Evolutionary conservation across 2,797 vertebrate species (phyloP), one percentile per base, ranked within the genome.

Genomic region (Staurois parvus): DNA sequence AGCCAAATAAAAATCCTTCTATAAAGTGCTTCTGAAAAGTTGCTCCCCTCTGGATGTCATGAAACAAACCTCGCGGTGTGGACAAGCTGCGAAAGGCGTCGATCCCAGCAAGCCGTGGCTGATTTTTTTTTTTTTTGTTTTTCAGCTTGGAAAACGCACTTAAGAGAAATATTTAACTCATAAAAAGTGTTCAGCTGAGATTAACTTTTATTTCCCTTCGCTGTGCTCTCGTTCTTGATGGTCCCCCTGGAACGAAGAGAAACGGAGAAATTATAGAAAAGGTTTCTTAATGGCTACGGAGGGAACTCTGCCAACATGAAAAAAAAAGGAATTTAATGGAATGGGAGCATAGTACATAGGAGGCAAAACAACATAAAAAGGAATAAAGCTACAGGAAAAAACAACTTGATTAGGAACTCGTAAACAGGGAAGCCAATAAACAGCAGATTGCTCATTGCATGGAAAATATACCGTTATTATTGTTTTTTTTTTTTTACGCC

Each of bases 1-100:
- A 24, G 8, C 28, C 37, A 37, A 10, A 37, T 9, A 74, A 29
- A 78, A n/a, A 59, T 74, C 76, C 29, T 42, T 66, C 19, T 52
- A 74, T 87, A 87, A 87, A 87, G 85, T 87, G 85, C 85, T 83
- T 83, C 73, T 67, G 26, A 40, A 62, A 68, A 79, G 30, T 70
- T 6, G 10, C 19, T 0, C 34, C 72, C 56, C 40, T 32, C 9
- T 0, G 13, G 45, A 32, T 62, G 42, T 64, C 79, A 72, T 82
- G 32, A 28, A 78, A 48, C 40, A 3, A 29, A 30, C n/a, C 17
- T 28, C 13, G 56, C 19, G 26, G 24, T 26, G 11, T 45, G 80
- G 10, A 7, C n/a, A 26, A 3, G 28, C 19, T 26, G 45, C 9
- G 45, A 59, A 34, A 70, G 13, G 66, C 9, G 29, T 52, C 1